Percentiles rank a stretch among this genome's conserved stretches.
Evolutionary conservation across 2,888 invertebrate species (phyloP).

Genomic region (Leptopterna dolabrata): DNA sequence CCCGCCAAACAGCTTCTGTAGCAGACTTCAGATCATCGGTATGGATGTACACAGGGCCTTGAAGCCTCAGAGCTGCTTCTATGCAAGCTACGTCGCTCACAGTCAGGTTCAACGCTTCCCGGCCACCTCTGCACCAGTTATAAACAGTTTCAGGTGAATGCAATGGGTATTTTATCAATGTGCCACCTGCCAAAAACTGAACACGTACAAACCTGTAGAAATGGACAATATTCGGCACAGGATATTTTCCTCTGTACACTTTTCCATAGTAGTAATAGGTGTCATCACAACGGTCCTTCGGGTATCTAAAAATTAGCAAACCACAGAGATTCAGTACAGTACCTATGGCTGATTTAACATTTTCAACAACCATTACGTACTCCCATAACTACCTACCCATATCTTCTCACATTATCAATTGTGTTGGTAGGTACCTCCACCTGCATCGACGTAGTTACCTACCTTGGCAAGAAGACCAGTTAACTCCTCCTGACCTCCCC

Average conservation of each 20-base stretch:
- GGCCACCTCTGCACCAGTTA: background rate
- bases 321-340: background rate
- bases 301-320: background rate
- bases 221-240: background rate
- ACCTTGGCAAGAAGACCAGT: too few relatives aligned
- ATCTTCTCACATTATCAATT: too few relatives aligned
- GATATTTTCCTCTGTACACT: background rate
- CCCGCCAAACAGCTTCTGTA: background rate
- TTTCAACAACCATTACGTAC: too few relatives aligned
- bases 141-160: too few relatives aligned
- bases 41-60: slow-evolving; percentile 9
- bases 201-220: background rate
- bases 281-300: background rate
- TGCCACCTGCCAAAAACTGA: background rate
- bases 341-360: background rate
- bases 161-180: background rate
- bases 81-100: slow-evolving; percentile 3
- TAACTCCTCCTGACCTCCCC: too few relatives aligned
- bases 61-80: slow-evolving; percentile 2
- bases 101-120: background rate
- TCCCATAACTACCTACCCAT: too few relatives aligned
- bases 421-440: background rate
- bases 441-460: background rate
- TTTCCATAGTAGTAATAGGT: background rate
- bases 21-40: background rate